Evolutionary conservation across 2,888 invertebrate genomes (phyloP), one percentile per base, ranked within the genome.

Genomic region (Trachelus tabidus): DNA sequence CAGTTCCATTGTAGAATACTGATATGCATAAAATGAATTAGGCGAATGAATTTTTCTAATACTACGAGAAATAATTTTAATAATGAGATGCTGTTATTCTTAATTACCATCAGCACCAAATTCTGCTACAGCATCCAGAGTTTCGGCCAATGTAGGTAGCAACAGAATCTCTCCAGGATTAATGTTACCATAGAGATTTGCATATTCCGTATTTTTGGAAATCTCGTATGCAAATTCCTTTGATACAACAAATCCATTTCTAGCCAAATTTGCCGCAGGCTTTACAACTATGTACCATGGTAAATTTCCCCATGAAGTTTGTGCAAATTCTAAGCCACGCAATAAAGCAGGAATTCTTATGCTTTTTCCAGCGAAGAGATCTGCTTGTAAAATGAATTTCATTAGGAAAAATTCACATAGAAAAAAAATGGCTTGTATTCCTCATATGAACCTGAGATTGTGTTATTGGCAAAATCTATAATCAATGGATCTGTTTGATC

Each of bases 221-320:
- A 92, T 86, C 74, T 93, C 93, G 78, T 92, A 86, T 35, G 92
- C 91, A 78, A 94, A 89, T 82, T 92, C 92, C 83, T 91, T 92
- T 1, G 93, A 91, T 34, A 94, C 91, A 76, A 91, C 87, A 86
- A 93, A 94, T 40, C 94, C 94, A 82, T 90, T 87, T 80, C 93
- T 92, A 31, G 94, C 94, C 85, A 95, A 88, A 71, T 92, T 85
- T n/a, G 93, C 92, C 3, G 94, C 92, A 30, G 95, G 95, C 84
- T 92, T 87, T 69, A 95, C 90, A 23, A 95, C 85, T n/a, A 92
- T 91, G 75, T 89, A 88, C 95, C 95, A 95, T 1, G 93, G 87
- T 76, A 95, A 87, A 77, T 90, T 92, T 1, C 95, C 95, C 88
- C 92, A 93, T 75, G 91, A 89, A 80, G 92, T 87, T 88, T 95